Conservation (phyloP, 2,797 vertebrate species). For the Sebastiscus tertius region DNA sequence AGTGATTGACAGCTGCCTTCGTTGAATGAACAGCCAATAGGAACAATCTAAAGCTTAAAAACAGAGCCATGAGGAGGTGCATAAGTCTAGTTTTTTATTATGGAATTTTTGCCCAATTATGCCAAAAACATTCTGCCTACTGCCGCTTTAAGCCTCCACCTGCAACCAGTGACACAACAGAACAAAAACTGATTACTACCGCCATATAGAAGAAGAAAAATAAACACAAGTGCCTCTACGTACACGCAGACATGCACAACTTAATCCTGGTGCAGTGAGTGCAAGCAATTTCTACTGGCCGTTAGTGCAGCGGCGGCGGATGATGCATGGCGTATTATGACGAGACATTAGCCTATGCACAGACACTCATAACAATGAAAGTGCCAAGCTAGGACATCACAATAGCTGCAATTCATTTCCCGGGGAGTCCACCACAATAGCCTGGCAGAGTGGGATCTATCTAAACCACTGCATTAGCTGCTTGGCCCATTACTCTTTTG, state of each 20-base stretch:
- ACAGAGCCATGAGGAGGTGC: no score
- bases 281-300: conserved; percentile 27
- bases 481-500: conserved; percentile 64
- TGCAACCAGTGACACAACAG: conserved; percentile 19
- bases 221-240: conserved; percentile 1
- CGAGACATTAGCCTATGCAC: conserved; percentile 67
- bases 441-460: conserved; percentile 52
- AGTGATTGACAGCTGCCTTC: no score
- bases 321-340: conserved; percentile 72
- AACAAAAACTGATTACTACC: background rate
- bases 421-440: conserved; percentile 62
- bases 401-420: conserved; percentile 76
- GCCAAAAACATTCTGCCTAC: no score
- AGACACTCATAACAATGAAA: conserved; percentile 74
- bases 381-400: conserved; percentile 66
- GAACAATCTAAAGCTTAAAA: no score
- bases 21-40: no score
- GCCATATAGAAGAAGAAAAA: background rate
- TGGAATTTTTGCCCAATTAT: no score
- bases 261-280: conserved; percentile 23
- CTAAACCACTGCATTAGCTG: conserved; percentile 54
- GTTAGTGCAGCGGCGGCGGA: conserved; percentile 30
- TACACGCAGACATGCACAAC: background rate
- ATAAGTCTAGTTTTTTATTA: no score
- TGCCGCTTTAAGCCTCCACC: conserved; percentile 5